phyloP scores from a whole-genome alignment of 2,888 invertebrate species.

The Camponotus fellah region DNA sequence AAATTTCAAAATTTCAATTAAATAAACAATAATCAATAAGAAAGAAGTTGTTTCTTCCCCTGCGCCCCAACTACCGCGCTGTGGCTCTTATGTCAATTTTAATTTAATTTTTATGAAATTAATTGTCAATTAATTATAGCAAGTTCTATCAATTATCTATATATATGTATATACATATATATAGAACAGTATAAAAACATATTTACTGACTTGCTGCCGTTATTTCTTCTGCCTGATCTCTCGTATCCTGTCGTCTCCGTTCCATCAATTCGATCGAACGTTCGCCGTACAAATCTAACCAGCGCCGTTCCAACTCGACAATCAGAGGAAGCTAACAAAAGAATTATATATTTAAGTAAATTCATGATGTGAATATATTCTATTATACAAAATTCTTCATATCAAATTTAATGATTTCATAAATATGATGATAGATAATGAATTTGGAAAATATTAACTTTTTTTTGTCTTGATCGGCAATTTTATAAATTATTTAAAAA shows the following conservation, averaged over 20 bases:
- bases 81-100: too few species aligned
- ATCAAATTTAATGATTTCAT: neutral
- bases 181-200: conserved; percentile 59
- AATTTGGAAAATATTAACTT: neutral
- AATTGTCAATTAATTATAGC: neutral
- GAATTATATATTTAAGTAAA: conserved; percentile 68
- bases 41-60: too few species aligned
- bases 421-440: neutral
- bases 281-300: conserved; percentile 90
- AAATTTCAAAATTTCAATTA: too few species aligned
- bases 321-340: conserved; percentile 90
- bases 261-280: conserved; percentile 92
- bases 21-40: too few species aligned
- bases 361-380: conserved; percentile 40
- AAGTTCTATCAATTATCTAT: conserved; percentile 2
- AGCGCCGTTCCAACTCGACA: conserved; percentile 92
- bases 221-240: conserved; percentile 97
- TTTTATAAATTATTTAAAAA: conserved; percentile 13
- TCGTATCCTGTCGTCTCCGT: conserved; percentile 95
- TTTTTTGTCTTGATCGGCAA: neutral
- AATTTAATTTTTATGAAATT: too few species aligned
- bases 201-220: conserved; percentile 88
- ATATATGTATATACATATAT: neutral
- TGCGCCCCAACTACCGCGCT: too few species aligned
- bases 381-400: conserved; percentile 15